A percentile compares a stretch with the other conserved stretches of the same genome.
Conservation (phyloP, 1,140 invertebrate genomes). For the Stratiolaelaps scimitus region DNA sequence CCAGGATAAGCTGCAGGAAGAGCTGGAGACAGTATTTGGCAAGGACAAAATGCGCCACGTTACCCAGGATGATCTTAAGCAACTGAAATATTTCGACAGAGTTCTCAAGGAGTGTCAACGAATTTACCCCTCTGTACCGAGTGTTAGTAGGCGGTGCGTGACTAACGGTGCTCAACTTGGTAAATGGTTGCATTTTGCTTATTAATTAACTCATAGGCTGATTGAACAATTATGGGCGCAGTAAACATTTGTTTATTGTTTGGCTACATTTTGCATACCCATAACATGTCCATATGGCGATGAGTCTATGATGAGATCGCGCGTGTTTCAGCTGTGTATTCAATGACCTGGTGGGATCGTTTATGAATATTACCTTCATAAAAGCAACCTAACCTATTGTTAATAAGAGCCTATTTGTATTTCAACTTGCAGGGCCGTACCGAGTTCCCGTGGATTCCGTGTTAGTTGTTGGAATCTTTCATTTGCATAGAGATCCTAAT, state of each 20-base stretch:
- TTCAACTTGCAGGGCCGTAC: no score
- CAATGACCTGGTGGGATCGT: constrained; percentile 33
- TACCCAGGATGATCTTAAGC: constrained; percentile 45
- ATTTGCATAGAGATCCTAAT: constrained; percentile 54
- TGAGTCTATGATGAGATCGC: no score
- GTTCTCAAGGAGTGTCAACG: constrained; percentile 46
- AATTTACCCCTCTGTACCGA: not conserved
- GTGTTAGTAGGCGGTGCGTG: constrained; percentile 49
- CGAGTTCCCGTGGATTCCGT: constrained; percentile 41
- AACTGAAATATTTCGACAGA: constrained; percentile 56
- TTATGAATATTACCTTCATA: constrained; percentile 5
- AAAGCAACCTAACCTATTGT: constrained; percentile 33
- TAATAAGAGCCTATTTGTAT: no score
- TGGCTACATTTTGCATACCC: no score
- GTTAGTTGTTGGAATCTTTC: constrained; percentile 35
- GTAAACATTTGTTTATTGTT: no score
- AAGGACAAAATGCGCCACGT: constrained; percentile 36
- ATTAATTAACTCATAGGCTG: no score
- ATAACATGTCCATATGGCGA: no score
- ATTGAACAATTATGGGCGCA: no score
- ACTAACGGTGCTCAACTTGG: constrained; percentile 51
- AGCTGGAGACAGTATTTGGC: constrained; percentile 38
- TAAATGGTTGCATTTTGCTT: constrained; percentile 41
- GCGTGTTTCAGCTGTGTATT: no score
- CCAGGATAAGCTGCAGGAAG: constrained; percentile 40